Base-by-base conservation (phyloP, 2,797 vertebrate genomes). In the Muscicapa comitata region DNA sequence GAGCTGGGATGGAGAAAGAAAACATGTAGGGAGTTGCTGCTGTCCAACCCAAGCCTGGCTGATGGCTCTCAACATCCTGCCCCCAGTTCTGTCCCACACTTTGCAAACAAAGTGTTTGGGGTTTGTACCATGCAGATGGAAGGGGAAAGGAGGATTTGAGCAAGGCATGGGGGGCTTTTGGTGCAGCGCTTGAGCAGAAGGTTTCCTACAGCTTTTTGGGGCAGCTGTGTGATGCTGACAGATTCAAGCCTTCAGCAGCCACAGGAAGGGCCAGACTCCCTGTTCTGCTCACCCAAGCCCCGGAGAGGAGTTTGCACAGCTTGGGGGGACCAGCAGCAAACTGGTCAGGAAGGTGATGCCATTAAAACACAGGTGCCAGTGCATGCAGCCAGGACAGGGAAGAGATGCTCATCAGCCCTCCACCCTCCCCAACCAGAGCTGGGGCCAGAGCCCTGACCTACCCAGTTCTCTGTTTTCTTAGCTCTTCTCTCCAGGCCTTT, bases 381-480 rank as follows among this genome's bases (percentile, higher is more conserved):
- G 24, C 81, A 28, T 40, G 19, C 59, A 70, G 29, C 37, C 72
- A 67, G 51, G 33, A 54, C 38, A 17, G 2, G 2, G 26, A 37
- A 57, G 26, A 65, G 38, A 35, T n/a, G 40, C 13, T 18, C 26
- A 33, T n/a, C 35, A 67, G 20, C 29, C 48, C 76, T 72, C 70
- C 66, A 42, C 38, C 67, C 53, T 78, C 59, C 70, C 66, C 24
- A 19, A 20, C 9, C 65, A 53, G 13, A 48, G 38, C 66, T 53
- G 31, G 18, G 48, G 33, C 20, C 15, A 18, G 40, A 37, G 59
- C 35, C 35, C n/a, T 4, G 0, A 96, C 98, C 91, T 98, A 99
- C 99, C 99, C 99, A 99, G 98, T 99, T 99, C 24, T 99, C 99
- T 0, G 96, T 98, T 96, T 99, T 99, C 88, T 90, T 98, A 50